phyloP scores from a whole-genome alignment of 2,888 invertebrate species.

The Conistra vaccinii region DNA sequence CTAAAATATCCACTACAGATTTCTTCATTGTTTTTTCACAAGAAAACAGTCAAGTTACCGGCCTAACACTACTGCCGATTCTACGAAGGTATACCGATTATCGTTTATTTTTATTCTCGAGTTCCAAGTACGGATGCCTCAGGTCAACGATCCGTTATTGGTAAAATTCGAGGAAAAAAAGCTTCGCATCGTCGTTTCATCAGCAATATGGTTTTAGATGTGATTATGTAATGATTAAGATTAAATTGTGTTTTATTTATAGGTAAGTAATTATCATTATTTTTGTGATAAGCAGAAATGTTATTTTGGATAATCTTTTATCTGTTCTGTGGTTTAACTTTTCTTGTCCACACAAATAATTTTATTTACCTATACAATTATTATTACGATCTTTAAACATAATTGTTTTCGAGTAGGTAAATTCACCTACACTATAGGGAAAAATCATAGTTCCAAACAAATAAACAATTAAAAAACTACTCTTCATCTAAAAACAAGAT shows the following conservation, averaged over 20 bases:
- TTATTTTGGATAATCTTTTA: neutral
- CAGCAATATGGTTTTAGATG: neutral
- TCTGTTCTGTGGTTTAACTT: no score
- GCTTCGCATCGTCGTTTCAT: neutral
- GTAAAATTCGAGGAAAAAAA: constrained; percentile 19
- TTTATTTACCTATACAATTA: neutral
- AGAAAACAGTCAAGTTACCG: neutral
- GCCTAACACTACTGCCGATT: constrained; percentile 30
- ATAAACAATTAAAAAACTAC: neutral
- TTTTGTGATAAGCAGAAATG: neutral
- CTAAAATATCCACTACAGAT: neutral
- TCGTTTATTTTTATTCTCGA: constrained; percentile 27
- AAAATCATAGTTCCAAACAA: neutral
- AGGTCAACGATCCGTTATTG: constrained; percentile 1
- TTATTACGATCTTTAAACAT: neutral
- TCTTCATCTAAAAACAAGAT: neutral
- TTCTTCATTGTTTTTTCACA: neutral
- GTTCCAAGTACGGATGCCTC: constrained; percentile 2
- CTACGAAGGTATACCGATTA: neutral
- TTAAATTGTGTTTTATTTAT: neutral
- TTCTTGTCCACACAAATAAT: neutral
- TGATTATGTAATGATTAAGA: constrained; percentile 14
- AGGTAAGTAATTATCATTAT: neutral
- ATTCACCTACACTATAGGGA: no score
- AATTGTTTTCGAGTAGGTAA: neutral